Conservation (phyloP, 30 jellyfish, hydroid and myxozoan species). For the Pelagia noctiluca region DNA sequence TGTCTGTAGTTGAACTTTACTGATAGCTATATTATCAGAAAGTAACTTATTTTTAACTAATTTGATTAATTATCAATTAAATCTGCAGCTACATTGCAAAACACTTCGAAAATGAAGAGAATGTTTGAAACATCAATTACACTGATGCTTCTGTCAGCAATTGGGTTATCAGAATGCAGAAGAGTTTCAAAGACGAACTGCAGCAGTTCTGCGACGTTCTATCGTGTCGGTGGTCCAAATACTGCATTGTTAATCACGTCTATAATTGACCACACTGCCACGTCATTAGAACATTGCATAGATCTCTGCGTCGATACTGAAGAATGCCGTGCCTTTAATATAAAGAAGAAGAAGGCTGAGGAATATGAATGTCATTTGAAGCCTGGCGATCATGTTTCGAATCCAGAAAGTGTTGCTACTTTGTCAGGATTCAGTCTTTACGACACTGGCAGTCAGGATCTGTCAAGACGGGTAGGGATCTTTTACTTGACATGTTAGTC, state of each 20-base stretch:
- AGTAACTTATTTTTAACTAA: no score
- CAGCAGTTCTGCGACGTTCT: neutral
- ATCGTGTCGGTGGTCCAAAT: neutral
- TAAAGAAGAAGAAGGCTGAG: neutral
- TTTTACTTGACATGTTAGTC: no score
- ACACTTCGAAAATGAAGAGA: no score
- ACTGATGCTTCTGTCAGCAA: no score
- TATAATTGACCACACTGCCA: neutral
- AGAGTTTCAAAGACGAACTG: neutral
- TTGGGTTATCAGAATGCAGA: no score
- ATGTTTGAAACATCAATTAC: no score
- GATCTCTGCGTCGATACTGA: neutral
- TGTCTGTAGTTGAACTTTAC: no score
- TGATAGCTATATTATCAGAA: no score
- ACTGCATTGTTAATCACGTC: neutral
- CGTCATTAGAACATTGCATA: neutral
- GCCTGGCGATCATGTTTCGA: neutral
- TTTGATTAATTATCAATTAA: no score
- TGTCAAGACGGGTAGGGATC: constrained; percentile 1
- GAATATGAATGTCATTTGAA: neutral
- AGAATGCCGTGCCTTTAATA: neutral
- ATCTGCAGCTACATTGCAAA: no score
- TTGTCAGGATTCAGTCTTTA: neutral
- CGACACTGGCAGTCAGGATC: neutral
- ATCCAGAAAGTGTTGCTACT: neutral